Base-by-base conservation (phyloP, 2,797 vertebrate species). In the Smutsia temminckii region DNA sequence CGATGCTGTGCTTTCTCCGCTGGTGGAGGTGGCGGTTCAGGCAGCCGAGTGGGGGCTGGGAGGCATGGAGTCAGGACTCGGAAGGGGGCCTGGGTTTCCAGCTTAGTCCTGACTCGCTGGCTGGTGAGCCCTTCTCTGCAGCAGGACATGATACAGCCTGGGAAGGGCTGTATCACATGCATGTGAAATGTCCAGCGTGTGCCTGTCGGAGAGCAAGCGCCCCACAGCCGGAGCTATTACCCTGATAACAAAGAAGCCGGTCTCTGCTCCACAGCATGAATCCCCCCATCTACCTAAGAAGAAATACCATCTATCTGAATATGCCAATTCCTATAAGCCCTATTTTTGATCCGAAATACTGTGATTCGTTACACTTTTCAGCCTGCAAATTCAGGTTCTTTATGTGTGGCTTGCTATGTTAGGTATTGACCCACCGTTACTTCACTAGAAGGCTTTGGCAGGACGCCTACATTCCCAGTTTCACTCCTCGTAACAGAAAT, bases 311-410 rank as follows among this genome's bases (percentile, higher is more conserved):
- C 74, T 57, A 10, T 93, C 81, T 72, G 94, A 93, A 66, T 72
- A 18, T 75, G 71, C 69, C 49, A 83, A 64, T 49, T 92, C 21
- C 94, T 53, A 32, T 4, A 59, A 97, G 74, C 68, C 53, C 89
- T 94, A 21, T 93, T 97, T 97, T 87, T 40, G 25, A 81, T 40
- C 42, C 14, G 6, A 77, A 94, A 85, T 85, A 34, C 95, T 97
- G 68, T 46, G 90, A 93, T 86, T 89, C 29, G 40, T 95, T 93
- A 79, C 51, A 78, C 46, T 63, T 85, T 91, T 75, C 61, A 85
- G 69, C 53, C 69, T 86, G 64, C 11, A 80, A 75, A 95, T 79
- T 89, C 81, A 95, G 81, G 64, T 85, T 88, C 88, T 96, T 75
- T 83, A 63, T 85, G 85, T 37, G 64, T 86, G 79, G 29, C 84